These are phyloP conservation scores for Ditylenchus dipsaci DNA, from an alignment of 1,140 invertebrate genomes.

Conservation along the genomic window DNA sequence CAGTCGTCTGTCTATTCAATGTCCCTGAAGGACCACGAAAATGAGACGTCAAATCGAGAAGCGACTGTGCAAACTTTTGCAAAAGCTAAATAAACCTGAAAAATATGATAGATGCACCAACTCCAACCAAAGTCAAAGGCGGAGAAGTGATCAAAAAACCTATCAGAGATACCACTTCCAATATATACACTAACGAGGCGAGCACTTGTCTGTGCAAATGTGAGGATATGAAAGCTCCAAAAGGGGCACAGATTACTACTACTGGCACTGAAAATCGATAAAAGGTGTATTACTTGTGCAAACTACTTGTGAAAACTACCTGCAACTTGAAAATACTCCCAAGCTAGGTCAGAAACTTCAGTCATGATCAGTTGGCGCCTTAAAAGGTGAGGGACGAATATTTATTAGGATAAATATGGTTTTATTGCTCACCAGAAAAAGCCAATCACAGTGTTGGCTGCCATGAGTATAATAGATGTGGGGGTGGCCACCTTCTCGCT, in stretches of 20 bases:
- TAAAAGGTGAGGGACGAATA: background rate
- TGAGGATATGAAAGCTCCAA: slow-evolving; percentile 38
- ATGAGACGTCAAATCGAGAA: no score
- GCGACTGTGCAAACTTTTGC: no score
- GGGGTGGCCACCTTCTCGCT: slow-evolving; percentile 49
- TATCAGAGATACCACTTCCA: slow-evolving; percentile 23
- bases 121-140: slow-evolving; percentile 8
- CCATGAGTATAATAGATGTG: slow-evolving; percentile 48
- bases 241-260: slow-evolving; percentile 26
- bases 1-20: no score
- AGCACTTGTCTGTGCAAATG: slow-evolving; percentile 42
- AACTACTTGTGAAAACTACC: slow-evolving; percentile 6
- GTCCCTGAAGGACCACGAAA: no score
- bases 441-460: slow-evolving; percentile 39
- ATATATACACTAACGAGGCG: slow-evolving; percentile 31
- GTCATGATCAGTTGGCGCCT: slow-evolving; percentile 34
- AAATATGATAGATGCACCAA: slow-evolving; percentile 30
- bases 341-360: slow-evolving; percentile 30
- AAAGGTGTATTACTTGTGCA: slow-evolving; percentile 11
- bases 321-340: slow-evolving; percentile 38
- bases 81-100: slow-evolving; percentile 22
- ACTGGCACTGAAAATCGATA: slow-evolving; percentile 13
- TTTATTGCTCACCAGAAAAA: slow-evolving; percentile 32
- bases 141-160: slow-evolving; percentile 30
- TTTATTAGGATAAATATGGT: background rate